Conservation (phyloP, 1,140 invertebrate species). For the Reticulitermes speratus region DNA sequence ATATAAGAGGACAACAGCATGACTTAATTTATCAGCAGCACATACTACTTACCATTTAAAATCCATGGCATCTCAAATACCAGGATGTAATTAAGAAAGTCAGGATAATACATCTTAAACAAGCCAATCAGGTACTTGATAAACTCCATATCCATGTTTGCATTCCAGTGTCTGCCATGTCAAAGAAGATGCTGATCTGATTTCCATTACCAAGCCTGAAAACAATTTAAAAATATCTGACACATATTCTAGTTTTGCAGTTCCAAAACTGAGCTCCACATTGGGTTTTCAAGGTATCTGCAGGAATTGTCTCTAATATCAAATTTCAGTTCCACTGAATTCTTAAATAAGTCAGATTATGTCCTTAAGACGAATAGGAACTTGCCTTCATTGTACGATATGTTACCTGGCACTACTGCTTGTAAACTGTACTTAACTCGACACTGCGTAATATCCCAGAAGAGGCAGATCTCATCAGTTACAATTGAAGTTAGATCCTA, state of each 20-base stretch:
- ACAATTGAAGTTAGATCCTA: not conserved
- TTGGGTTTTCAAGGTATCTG: not conserved
- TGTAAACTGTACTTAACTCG: no score
- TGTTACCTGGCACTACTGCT: no score
- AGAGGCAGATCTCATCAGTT: no score
- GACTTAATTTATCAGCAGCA: not conserved
- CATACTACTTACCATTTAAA: slow-evolving; percentile 68
- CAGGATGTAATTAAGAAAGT: slow-evolving; percentile 85
- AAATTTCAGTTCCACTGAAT: no score
- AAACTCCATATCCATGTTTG: slow-evolving; percentile 87
- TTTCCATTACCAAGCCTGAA: slow-evolving; percentile 69
- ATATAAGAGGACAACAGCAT: slow-evolving; percentile 28
- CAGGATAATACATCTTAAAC: slow-evolving; percentile 89
- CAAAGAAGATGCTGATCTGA: slow-evolving; percentile 83
- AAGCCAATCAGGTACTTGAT: slow-evolving; percentile 81
- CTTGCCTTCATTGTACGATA: no score
- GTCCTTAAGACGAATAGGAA: no score
- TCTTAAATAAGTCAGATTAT: no score
- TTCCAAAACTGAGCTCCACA: slow-evolving; percentile 1
- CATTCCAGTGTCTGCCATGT: slow-evolving; percentile 82
- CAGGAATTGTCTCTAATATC: no score
- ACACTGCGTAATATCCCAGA: no score
- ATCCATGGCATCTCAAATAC: slow-evolving; percentile 96
- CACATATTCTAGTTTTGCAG: slow-evolving; percentile 4
- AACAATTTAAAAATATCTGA: slow-evolving; percentile 31